Evolutionary conservation across 2,113 vertebrate species (phyloP).

Genomic region (Chiloscyllium plagiosum): DNA sequence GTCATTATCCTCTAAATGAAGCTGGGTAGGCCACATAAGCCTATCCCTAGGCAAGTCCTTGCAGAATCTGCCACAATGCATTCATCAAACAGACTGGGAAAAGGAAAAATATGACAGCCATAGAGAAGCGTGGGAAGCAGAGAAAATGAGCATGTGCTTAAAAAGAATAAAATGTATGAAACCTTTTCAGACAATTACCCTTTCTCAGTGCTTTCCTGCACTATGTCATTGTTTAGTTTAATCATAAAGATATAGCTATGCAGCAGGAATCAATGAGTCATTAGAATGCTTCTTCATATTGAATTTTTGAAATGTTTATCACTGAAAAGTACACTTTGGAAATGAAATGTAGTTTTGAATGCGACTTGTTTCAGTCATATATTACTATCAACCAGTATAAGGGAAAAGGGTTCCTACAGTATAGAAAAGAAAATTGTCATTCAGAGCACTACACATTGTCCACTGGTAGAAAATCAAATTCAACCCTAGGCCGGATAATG

Average conservation of each 20-base stretch:
- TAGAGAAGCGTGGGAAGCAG: constrained; percentile 13
- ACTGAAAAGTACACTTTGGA: background rate
- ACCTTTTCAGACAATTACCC: constrained; percentile 12
- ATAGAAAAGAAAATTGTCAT: background rate
- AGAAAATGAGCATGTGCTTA: constrained; percentile 15
- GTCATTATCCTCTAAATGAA: constrained; percentile 29
- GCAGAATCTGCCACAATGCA: constrained; percentile 7
- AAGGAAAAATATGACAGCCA: constrained; percentile 18
- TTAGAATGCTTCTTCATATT: constrained; percentile 22
- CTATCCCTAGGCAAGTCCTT: background rate
- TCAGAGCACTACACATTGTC: background rate
- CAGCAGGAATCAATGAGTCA: background rate
- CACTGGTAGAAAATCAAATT: background rate
- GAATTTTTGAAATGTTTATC: constrained; percentile 26
- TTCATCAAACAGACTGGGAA: constrained; percentile 7
- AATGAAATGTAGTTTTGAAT: constrained; percentile 1
- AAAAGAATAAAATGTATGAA: background rate
- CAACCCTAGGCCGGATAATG: background rate
- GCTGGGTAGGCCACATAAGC: constrained; percentile 6
- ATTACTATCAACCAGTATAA: background rate
- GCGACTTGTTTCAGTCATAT: background rate
- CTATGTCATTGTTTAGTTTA: constrained; percentile 16
- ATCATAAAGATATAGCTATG: background rate
- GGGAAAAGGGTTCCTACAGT: background rate
- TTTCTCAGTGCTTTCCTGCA: background rate